Percentiles rank a stretch among this genome's conserved stretches.
phyloP scores from a whole-genome alignment of 2,888 invertebrate genomes.

The Julus scandinavius region DNA sequence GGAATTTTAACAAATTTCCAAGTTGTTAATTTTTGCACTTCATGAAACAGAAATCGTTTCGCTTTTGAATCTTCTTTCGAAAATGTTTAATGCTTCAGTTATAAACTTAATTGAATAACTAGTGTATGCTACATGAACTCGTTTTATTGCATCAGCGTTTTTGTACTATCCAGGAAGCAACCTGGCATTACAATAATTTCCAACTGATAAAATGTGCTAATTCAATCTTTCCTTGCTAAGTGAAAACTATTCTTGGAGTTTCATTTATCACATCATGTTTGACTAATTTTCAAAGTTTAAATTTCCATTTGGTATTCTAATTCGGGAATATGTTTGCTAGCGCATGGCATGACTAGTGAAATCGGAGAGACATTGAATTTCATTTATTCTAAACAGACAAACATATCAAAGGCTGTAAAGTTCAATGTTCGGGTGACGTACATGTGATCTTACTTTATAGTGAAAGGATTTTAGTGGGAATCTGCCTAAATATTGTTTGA shows the following conservation, averaged over 20 bases:
- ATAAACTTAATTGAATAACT: neutral
- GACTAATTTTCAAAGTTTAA: neutral
- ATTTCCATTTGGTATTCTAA: slow-evolving; percentile 10
- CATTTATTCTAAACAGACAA: neutral
- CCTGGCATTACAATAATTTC: neutral
- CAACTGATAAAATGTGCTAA: neutral
- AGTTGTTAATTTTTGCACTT: neutral
- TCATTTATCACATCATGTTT: slow-evolving; percentile 2
- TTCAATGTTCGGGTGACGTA: neutral
- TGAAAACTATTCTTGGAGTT: neutral
- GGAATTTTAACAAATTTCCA: neutral
- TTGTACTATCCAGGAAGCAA: neutral
- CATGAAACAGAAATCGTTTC: neutral
- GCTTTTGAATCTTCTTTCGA: neutral
- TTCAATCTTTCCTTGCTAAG: neutral
- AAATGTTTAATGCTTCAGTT: slow-evolving; percentile 9
- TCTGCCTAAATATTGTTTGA: neutral
- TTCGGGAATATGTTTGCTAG: neutral
- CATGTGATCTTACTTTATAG: neutral
- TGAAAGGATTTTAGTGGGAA: neutral
- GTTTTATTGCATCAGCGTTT: slow-evolving; percentile 5
- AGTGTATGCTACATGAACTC: slow-evolving; percentile 4
- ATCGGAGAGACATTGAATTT: neutral
- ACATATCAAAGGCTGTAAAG: neutral
- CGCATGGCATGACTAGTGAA: slow-evolving; percentile 9